Evolutionary conservation across 2,113 vertebrate species (phyloP).

Genomic region (Tachycineta bicolor): DNA sequence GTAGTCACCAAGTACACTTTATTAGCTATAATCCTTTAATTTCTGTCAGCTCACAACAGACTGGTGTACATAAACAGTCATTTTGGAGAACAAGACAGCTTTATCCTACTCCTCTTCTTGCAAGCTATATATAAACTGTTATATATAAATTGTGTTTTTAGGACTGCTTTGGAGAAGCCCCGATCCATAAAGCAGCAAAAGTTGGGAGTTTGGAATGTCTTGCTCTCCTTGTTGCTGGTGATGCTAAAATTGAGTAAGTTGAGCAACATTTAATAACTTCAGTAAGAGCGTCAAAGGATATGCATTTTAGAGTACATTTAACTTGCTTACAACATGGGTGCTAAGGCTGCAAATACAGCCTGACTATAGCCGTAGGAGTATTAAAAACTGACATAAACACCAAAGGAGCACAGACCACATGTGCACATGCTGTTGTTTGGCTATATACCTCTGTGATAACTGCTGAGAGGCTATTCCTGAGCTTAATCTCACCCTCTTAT

Average conservation of each 20-base stretch:
- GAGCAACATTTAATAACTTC: not conserved
- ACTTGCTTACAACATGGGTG: not conserved
- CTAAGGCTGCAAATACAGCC: not conserved
- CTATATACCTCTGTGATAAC: not conserved
- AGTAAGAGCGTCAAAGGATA: not conserved
- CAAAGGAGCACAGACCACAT: not conserved
- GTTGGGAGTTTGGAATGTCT: slow-evolving; percentile 80
- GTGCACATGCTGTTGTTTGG: not conserved
- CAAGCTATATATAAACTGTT: not conserved
- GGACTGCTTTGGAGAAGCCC: slow-evolving; percentile 79
- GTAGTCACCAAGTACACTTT: not conserved
- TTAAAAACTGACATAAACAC: not conserved
- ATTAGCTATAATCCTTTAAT: not conserved
- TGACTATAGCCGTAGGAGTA: not conserved
- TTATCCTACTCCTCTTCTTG: not conserved
- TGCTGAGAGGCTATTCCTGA: not conserved
- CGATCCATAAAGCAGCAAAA: slow-evolving; percentile 80
- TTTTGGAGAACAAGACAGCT: not conserved
- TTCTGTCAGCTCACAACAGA: not conserved
- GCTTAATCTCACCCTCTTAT: not conserved
- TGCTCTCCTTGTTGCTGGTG: slow-evolving; percentile 76
- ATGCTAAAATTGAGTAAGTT: slow-evolving; percentile 79
- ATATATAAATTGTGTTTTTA: slow-evolving; percentile 11
- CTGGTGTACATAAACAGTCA: not conserved
- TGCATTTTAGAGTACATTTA: not conserved